Evolutionary conservation across 1,140 invertebrate genomes (phyloP).

Genomic region (Drosophila sucinea): DNA sequence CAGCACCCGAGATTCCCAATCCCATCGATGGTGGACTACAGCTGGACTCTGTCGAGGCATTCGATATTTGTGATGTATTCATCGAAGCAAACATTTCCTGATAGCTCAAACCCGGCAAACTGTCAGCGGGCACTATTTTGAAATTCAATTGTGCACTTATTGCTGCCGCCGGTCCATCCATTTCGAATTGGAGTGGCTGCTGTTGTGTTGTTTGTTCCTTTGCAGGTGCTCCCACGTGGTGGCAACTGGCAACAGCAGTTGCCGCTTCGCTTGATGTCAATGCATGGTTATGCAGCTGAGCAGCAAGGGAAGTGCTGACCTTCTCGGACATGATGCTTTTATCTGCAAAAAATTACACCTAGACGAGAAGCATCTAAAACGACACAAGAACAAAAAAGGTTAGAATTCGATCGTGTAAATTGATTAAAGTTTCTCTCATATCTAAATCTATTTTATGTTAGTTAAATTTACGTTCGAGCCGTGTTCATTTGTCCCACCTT

Average conservation of each 20-base stretch:
- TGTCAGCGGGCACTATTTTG: conserved; percentile 67
- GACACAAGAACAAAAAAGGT: background rate
- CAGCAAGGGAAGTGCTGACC: conserved; percentile 62
- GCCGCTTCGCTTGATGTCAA: conserved; percentile 40
- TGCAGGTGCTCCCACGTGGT: conserved; percentile 26
- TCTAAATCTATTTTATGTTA: too few species aligned
- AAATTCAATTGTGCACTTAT: conserved; percentile 75
- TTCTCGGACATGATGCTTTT: conserved; percentile 61
- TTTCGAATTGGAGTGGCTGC: conserved; percentile 55
- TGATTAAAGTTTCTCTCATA: too few species aligned
- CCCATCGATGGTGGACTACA: conserved; percentile 58
- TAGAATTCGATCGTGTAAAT: background rate
- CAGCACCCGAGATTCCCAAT: conserved; percentile 14
- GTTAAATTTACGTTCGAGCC: too few species aligned
- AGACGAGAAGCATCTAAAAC: conserved; percentile 36
- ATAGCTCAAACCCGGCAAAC: conserved; percentile 56
- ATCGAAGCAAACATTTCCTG: conserved; percentile 79
- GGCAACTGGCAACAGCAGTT: conserved; percentile 27
- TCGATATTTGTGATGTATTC: conserved; percentile 83
- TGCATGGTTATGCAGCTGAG: conserved; percentile 68
- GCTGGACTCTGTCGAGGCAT: conserved; percentile 76
- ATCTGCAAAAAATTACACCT: conserved; percentile 14
- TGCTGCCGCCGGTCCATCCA: conserved; percentile 61
- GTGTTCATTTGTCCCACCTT: too few species aligned
- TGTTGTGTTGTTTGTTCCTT: conserved; percentile 37